Base-by-base conservation (phyloP, 2,113 vertebrate species). In the Callocephalon fimbriatum region DNA sequence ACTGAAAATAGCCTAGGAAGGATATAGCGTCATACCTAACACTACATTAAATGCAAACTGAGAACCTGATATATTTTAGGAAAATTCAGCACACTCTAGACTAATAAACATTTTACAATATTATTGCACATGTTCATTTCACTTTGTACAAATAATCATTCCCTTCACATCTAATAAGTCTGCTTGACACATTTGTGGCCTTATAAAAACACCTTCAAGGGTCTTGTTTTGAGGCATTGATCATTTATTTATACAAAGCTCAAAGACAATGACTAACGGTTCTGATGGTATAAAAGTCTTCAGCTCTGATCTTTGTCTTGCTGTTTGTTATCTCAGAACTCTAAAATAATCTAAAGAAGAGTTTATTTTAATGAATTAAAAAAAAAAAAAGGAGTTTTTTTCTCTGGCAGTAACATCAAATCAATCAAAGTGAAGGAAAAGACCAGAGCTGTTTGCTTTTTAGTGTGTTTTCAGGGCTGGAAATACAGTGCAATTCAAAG, bases 81-180 rank as follows among this genome's bases (percentile, higher is more conserved):
- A 98, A 98, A 98, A 98, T 98, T 98, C 98, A 97, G 98, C 98
- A 98, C 98, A 98, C 98, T 97, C 98, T 98, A 98, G 98, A 98
- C 98, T 98, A 98, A 98, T 98, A 98, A 98, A 98, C 98, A 98
- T 98, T 98, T 98, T 98, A 98, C 97, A 98, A 97, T 98, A 98
- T 98, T 98, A 98, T 98, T 98, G 98, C 98, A 98, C 98, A 98
- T 98, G 98, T 98, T 98, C 98, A 91, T 98, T 98, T 98, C 98
- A 98, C 98, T 98, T 99, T 98, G 98, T 98, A 98, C 98, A 98
- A 98, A 98, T 98, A 98, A 98, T 98, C 98, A 97, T 98, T 98
- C 98, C 98, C 98, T 98, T 98, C 98, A 98, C 98, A 98, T 98
- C 98, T 98, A 98, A 98, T 98, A 98, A 98, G 98, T 98, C 98